Conservation (phyloP, 2,797 vertebrate species). For the Staurois parvus region DNA sequence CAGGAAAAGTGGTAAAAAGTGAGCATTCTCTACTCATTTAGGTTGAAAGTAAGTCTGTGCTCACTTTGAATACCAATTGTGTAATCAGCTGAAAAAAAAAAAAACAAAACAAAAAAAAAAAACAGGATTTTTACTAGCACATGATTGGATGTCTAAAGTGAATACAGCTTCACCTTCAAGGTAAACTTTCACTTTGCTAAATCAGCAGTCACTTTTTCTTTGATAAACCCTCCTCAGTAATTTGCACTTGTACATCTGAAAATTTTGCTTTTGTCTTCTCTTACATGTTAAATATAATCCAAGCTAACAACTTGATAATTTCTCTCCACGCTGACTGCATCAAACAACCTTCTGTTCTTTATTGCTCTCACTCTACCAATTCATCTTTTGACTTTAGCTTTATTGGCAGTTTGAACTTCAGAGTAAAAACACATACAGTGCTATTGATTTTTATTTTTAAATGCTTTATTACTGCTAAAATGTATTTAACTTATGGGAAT, state of each 20-base stretch:
- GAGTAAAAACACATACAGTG: not conserved
- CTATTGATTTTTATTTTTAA: not conserved
- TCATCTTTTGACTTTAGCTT: slow-evolving; percentile 1
- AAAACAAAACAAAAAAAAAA: too few species aligned
- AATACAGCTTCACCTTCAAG: too few species aligned
- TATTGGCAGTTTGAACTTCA: not conserved
- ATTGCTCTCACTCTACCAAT: not conserved
- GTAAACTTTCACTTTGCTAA: too few species aligned
- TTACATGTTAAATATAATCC: not conserved
- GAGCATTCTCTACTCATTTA: too few species aligned
- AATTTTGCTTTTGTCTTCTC: not conserved
- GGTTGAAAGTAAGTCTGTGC: too few species aligned
- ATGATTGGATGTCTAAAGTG: too few species aligned
- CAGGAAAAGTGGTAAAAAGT: too few species aligned
- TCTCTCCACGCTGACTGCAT: not conserved
- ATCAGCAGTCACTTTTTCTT: too few species aligned
- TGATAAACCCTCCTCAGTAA: not conserved
- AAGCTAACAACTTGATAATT: not conserved
- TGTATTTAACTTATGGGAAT: slow-evolving; percentile 4
- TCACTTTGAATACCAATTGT: too few species aligned
- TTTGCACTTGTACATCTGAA: not conserved
- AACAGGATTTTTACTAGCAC: too few species aligned
- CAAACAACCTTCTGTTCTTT: not conserved
- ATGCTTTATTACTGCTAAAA: not conserved
- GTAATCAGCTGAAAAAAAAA: too few species aligned